Percentiles rank a stretch among this genome's conserved stretches.
Evolutionary conservation across 2,797 vertebrate species (phyloP).

Genomic region (Malurus leucopterus): DNA sequence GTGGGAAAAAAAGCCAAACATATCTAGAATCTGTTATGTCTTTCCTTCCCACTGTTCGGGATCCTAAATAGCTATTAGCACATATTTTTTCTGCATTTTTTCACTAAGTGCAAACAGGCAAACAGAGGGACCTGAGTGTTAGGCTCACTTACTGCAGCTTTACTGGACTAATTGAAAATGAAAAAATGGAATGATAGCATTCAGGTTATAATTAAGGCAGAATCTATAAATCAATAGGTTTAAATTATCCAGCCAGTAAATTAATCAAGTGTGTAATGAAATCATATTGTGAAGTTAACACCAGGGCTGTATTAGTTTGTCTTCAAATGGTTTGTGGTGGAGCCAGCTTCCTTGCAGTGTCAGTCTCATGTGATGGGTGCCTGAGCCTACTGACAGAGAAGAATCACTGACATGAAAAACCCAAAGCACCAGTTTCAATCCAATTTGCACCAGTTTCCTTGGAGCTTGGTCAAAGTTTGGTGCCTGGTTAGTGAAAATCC

Average conservation of each 20-base stretch:
- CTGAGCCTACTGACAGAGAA: neutral
- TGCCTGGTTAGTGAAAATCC: neutral
- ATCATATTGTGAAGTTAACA: neutral
- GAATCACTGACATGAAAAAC: neutral
- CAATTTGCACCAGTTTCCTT: neutral
- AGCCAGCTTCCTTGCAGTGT: neutral
- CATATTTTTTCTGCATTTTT: neutral
- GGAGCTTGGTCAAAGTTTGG: accelerated
- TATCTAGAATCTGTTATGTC: neutral
- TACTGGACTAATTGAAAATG: neutral
- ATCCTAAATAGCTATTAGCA: neutral
- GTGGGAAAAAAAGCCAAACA: neutral
- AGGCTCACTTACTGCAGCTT: neutral
- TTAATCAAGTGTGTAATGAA: neutral
- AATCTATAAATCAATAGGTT: slow-evolving; percentile 29
- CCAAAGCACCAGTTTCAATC: neutral
- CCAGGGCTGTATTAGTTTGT: neutral
- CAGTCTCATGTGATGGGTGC: accelerated
- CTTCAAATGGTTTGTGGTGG: neutral
- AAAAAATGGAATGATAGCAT: neutral
- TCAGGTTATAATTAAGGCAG: neutral
- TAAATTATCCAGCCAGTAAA: neutral
- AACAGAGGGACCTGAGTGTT: neutral
- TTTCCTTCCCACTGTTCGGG: neutral
- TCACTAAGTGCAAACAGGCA: neutral